Conservation (phyloP, 2,888 invertebrate species). For the Parasteatoda lunata region DNA sequence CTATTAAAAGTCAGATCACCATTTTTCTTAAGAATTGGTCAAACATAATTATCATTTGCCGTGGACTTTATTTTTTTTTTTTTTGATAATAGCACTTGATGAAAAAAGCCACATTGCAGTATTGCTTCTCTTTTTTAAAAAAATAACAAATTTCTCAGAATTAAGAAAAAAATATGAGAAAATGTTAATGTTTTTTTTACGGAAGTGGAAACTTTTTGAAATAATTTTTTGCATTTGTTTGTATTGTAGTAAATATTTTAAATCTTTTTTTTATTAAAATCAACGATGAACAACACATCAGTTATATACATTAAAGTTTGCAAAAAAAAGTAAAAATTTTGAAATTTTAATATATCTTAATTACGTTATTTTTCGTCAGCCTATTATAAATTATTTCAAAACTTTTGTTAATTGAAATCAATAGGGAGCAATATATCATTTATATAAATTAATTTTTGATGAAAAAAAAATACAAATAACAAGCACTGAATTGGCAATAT, state of each 20-base stretch:
- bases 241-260: not conserved
- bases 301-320: no score
- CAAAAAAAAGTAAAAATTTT: no score
- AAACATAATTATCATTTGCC: constrained; percentile 58
- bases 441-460: no score
- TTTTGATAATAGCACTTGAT: not conserved
- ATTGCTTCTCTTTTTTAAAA: not conserved
- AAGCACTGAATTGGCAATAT: not conserved
- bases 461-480: no score
- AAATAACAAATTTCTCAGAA: not conserved
- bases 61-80: constrained; percentile 6
- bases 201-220: not conserved
- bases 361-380: no score
- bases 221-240: not conserved
- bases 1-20: not conserved
- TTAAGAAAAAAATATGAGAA: constrained; percentile 9
- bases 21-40: not conserved
- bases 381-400: no score
- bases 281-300: no score
- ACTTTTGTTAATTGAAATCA: no score
- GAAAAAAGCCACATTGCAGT: constrained; percentile 5
- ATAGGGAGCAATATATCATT: no score
- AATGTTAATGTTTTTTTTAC: not conserved
- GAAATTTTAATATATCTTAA: no score
- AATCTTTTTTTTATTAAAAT: no score